phyloP scores from a whole-genome alignment of 1,140 invertebrate species.

The Neuroterus valhalla region DNA sequence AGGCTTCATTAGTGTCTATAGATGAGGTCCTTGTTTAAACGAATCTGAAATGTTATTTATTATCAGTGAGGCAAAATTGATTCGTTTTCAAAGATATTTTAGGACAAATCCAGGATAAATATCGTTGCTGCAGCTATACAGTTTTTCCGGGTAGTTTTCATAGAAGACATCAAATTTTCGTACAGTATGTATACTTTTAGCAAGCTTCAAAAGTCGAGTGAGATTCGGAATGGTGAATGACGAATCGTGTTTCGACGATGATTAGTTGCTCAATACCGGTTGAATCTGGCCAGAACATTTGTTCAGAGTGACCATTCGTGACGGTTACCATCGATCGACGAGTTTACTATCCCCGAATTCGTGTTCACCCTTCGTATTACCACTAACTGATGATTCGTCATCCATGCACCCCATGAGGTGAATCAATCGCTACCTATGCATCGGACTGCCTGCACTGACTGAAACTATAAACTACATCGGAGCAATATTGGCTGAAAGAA shows the following conservation, averaged over 20 bases:
- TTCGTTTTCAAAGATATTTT: no score
- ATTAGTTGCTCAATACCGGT: constrained; percentile 64
- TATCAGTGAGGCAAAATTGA: no score
- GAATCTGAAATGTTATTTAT: no score
- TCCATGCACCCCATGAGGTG: constrained; percentile 57
- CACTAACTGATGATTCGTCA: constrained; percentile 64
- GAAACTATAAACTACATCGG: constrained; percentile 18
- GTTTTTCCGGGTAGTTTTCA: no score
- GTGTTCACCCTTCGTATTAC: constrained; percentile 41
- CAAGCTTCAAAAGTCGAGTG: background rate
- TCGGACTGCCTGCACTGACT: background rate
- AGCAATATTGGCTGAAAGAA: background rate
- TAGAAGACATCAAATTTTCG: background rate
- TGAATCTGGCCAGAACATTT: constrained; percentile 66
- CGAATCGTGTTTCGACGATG: constrained; percentile 66
- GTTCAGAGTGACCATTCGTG: constrained; percentile 68
- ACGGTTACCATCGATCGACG: constrained; percentile 71
- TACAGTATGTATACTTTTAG: background rate
- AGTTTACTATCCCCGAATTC: constrained; percentile 53
- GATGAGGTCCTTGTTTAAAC: no score
- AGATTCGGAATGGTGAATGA: constrained; percentile 48
- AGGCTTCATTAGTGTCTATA: no score
- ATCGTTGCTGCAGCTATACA: no score
- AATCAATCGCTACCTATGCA: constrained; percentile 58
- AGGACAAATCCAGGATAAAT: no score